Evolutionary conservation across 1,140 invertebrate genomes (phyloP).

Genomic region (Drosophila arizonae): DNA sequence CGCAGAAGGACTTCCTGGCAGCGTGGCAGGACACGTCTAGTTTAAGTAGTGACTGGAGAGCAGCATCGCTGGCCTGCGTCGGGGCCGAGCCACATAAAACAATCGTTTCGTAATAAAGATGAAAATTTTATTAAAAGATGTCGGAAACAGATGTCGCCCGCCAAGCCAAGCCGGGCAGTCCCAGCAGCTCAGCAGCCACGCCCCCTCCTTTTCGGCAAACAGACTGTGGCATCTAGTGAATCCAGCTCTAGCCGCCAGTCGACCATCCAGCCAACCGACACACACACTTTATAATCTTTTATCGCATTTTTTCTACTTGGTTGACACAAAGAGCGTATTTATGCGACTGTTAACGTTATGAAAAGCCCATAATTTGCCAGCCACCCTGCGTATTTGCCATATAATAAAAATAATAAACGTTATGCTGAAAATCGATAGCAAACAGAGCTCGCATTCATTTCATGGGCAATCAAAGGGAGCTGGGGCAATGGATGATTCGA

Average conservation of each 20-base stretch:
- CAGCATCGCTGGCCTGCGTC: conserved; percentile 12
- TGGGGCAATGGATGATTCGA: conserved; percentile 7
- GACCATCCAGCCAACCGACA: conserved; percentile 37
- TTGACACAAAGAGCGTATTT: conserved; percentile 82
- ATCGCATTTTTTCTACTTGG: conserved; percentile 82
- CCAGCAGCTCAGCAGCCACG: conserved; percentile 20
- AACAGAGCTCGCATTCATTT: conserved; percentile 80
- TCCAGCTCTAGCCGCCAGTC: neutral
- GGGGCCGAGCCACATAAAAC: conserved; percentile 71
- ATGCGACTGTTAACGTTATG: conserved; percentile 82
- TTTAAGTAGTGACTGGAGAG: conserved; percentile 52
- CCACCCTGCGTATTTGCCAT: conserved; percentile 58
- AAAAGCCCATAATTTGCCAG: conserved; percentile 82
- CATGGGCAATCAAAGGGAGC: conserved; percentile 7
- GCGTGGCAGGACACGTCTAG: conserved; percentile 56
- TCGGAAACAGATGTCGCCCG: conserved; percentile 82
- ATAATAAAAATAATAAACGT: conserved; percentile 82
- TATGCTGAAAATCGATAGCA: conserved; percentile 81
- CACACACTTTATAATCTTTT: conserved; percentile 83
- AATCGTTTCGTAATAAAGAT: conserved; percentile 83
- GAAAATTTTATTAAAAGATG: conserved; percentile 84
- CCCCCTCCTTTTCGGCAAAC: conserved; percentile 18
- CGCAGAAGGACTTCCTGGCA: conserved; percentile 65
- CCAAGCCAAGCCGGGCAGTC: too few species aligned
- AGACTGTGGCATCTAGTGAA: conserved; percentile 19